Percentiles rank a stretch among this genome's conserved stretches.
These are phyloP conservation scores for Siderastrea radians DNA, from an alignment of 92 coral and sea anemone genomes.

Conservation along the genomic window DNA sequence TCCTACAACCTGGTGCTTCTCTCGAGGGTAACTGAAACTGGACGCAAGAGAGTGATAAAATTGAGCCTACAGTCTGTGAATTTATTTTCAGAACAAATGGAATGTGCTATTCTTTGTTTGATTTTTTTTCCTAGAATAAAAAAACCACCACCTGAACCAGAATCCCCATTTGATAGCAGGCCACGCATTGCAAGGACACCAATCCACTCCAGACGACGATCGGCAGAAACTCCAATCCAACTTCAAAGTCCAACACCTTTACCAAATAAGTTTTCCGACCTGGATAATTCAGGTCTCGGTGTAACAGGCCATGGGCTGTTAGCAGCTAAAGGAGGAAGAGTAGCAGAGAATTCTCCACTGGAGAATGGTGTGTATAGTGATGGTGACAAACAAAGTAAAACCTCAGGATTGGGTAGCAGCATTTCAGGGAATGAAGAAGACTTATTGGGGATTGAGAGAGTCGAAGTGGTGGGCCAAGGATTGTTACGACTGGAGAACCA, in stretches of 20 bases:
- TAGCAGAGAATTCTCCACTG: neutral
- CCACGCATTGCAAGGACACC: slow-evolving; percentile 99
- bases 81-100: too few relatives aligned
- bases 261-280: slow-evolving; percentile 47
- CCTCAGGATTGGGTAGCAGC: slow-evolving; percentile 73
- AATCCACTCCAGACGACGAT: slow-evolving; percentile 70
- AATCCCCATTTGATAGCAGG: slow-evolving; percentile 92
- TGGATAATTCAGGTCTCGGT: slow-evolving; percentile 62
- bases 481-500: slow-evolving; percentile 60
- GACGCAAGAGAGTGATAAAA: too few relatives aligned
- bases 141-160: slow-evolving; percentile 52
- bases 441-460: slow-evolving; percentile 40
- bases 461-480: slow-evolving; percentile 85
- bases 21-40: too few relatives aligned
- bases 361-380: slow-evolving; percentile 48
- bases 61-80: too few relatives aligned
- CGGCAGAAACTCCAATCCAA: slow-evolving; percentile 51
- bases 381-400: slow-evolving; percentile 24
- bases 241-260: slow-evolving; percentile 37
- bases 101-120: neutral
- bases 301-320: slow-evolving; percentile 75
- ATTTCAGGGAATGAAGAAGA: slow-evolving; percentile 32
- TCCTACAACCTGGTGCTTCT: too few relatives aligned
- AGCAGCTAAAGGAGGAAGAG: slow-evolving; percentile 52
- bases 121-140: neutral